Evolutionary conservation across 2,888 invertebrate species (phyloP), one percentile per base, ranked within the genome.

Genomic region (Patella caerulea): DNA sequence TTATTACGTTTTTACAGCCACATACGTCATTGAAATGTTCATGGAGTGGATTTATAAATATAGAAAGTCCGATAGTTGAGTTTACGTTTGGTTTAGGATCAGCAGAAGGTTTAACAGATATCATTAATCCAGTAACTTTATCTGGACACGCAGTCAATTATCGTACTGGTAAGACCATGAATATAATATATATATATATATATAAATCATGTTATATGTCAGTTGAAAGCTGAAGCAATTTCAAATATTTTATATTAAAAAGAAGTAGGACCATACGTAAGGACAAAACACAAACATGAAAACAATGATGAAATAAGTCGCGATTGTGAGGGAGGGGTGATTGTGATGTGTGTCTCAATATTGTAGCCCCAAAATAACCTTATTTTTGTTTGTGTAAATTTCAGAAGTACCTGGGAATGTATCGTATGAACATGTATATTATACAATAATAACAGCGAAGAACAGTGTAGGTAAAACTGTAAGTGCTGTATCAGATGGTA

Each of bases 21-120:
- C 77, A 79, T 59, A 72, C 76, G 3, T 74, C 80, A 1, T 72
- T 84, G 29, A 75, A 77, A 54, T 84, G 84, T 77, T 79, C 24
- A 17, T 86, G 86, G 86, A 72, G 56, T 19, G 83, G 81, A 3
- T 86, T 85, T 77, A 72, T 74, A 17, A 85, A 85, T 70, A 72
- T 75, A 11, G 80, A 86, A 76, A 81, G 81, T 70, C 79, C 79
- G 9, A 83, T 86, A 11, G 74, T 55, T 7, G 76, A 77, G 70
- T 83, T 80, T 45, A 70, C 76, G 34, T 79, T 85, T 29, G 71
- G 59, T 12, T 78, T 84, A 77, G 84, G 84, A 45, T 72, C 76
- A n/a, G 59, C 65, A 2, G 71, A 79, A 59, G 83, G 83, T 14
- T 53, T 72, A 14, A 72, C 71, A 55, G 80, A 83, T 59, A 72